Base-by-base conservation (phyloP, 2,113 vertebrate species). In the Neomonachus schauinslandi region DNA sequence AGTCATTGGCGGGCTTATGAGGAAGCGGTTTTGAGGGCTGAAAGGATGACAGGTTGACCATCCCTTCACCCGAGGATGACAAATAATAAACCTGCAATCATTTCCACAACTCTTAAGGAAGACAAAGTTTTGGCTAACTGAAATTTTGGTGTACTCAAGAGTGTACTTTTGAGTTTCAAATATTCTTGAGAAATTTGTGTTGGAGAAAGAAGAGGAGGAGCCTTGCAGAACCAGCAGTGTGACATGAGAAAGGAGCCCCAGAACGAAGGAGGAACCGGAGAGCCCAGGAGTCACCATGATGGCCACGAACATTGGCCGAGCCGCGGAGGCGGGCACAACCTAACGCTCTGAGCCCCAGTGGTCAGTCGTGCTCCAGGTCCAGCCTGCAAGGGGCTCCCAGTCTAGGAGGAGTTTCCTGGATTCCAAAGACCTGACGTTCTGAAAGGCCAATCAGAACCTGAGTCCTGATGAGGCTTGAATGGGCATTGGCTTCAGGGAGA, bases 241-340 rank as follows among this genome's bases (percentile, higher is more conserved):
- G 2, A 18, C 11, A 10, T 10, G 71, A 63, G 7, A 36, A 85
- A 76, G 28, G 65, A 61, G 33, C 2, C 31, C 74, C 49, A 19
- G 28, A 24, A 7, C 10, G 22, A 28, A 28, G 57, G n/a, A 72
- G 39, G 61, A 67, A 26, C 1, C 0, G 2, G 18, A 59, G 55
- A 65, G 61, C 11, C 18, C 1, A 5, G 59, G 11, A 31, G 28
- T 57, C 5, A 5, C 36, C 9, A 10, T 10, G 39, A 46, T 14
- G 79, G 69, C 19, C 76, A 33, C 1, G 49, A 19, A 61, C 5
- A 9, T 4, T 4, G n/a, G 53, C 28, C 33, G 39, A 26, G 55
- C 33, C 5, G 22, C 6, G 11, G 18, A 36, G 16, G 31, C 0
- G 15, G n/a, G 19, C 14, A 4, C 3, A 2, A 12, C 5, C 55